Evolutionary conservation across 2,797 vertebrate genomes (phyloP), one percentile per base, ranked within the genome.

Genomic region (Luscinia luscinia): DNA sequence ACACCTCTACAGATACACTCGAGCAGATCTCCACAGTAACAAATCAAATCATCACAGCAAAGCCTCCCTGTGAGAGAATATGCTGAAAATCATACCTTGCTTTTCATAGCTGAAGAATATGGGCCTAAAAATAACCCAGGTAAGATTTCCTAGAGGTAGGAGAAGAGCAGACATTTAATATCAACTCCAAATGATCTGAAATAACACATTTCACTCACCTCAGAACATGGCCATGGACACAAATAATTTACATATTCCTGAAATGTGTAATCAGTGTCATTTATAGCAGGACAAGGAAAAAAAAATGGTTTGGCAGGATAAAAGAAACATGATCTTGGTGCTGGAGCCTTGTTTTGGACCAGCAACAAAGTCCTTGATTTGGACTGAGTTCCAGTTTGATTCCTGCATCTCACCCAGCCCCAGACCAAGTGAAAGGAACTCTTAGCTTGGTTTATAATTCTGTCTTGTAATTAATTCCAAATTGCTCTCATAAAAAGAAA

Each of bases 81-180:
- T 40, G 49, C 36, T 79, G 27, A 82, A 93, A 87, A 91, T 84
- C 97, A 59, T 98, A 99, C 99, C 99, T 99, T 99, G 98, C 99
- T 99, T 98, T 99, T 99, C 99, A 99, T 99, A 95, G 99, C 99
- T 97, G 99, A 98, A 96, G 99, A 99, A 96, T 99, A 99, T 9
- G 99, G 99, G 94, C 99, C 99, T 98, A 99, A 98, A 98, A 99
- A 99, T 93, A 99, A 98, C 95, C 99, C 99, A 83, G 99, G 99
- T 96, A 99, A 98, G 95, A 99, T 99, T 98, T 99, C 99, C 99
- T 99, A 95, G 97, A 40, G 62, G 76, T 48, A 77, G 58, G 93
- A 95, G 94, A 90, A 83, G 38, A 97, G 18, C 11, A 84, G 52
- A 73, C 24, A 95, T 88, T 96, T 83, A 96, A 83, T 34, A 89